Percentiles rank a stretch among this genome's conserved stretches.
phyloP scores from a whole-genome alignment of 1,140 invertebrate species.

The Bombus pyrosoma region DNA sequence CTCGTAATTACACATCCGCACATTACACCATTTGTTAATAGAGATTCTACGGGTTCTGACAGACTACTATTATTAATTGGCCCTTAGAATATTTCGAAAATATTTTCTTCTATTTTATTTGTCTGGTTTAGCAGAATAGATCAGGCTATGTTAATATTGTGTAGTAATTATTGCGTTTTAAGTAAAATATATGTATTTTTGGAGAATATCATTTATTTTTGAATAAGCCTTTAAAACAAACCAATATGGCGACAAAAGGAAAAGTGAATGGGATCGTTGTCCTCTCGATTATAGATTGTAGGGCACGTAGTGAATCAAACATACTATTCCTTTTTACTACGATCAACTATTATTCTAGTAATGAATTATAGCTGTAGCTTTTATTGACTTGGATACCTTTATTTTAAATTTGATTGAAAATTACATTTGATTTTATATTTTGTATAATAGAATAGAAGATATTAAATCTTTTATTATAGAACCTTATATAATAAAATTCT shows the following conservation, averaged over 20 bases:
- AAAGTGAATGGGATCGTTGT: slow-evolving; percentile 59
- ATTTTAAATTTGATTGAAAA: neutral
- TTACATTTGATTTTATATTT: slow-evolving; percentile 4
- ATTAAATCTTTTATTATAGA: slow-evolving; percentile 3
- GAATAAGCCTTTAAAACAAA: slow-evolving; percentile 19
- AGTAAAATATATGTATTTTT: neutral
- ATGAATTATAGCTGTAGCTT: slow-evolving; percentile 16
- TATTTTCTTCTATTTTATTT: neutral
- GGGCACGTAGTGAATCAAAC: slow-evolving; percentile 8
- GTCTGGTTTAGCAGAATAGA: neutral
- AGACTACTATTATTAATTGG: neutral
- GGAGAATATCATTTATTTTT: slow-evolving; percentile 19
- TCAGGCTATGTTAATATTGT: neutral
- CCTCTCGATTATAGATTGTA: slow-evolving; percentile 8
- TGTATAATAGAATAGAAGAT: neutral
- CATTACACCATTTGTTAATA: slow-evolving; percentile 42
- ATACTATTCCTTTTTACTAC: slow-evolving; percentile 15
- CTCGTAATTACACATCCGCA: slow-evolving; percentile 36
- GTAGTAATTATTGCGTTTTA: neutral
- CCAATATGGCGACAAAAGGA: slow-evolving; percentile 56
- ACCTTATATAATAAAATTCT: neutral
- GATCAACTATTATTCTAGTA: neutral
- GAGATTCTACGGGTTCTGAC: neutral
- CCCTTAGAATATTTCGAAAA: neutral
- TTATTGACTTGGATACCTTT: slow-evolving; percentile 18